Evolutionary conservation across 2,113 vertebrate genomes (phyloP), one percentile per base, ranked within the genome.

Genomic region (Delphinapterus leucas): DNA sequence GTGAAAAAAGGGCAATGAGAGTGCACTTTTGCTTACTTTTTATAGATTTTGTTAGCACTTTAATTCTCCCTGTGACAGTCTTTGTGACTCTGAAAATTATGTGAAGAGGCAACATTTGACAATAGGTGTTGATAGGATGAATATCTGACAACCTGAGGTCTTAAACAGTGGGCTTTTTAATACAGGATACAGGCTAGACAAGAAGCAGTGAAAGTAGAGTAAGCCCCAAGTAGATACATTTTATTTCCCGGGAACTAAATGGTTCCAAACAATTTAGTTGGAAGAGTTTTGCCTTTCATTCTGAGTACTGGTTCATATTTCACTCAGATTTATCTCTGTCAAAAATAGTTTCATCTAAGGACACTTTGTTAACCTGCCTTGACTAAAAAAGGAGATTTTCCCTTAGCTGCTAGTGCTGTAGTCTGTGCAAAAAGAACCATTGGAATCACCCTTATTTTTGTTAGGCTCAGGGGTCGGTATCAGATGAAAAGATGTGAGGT

Each of bases 241-340:
- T 70, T 83, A 68, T 92, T 76, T 73, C 31, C 63, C 20, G 79
- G 77, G 76, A 58, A 88, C 68, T 23, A 67, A 79, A 61, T 33
- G 36, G 6, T 82, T 92, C 38, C 68, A 92, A 58, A 87, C 18
- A 77, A 85, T 90, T 77, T 53, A 61, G n/a, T 79, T 68, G 18
- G 21, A 58, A 93, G 26, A 12, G 20, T 65, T 82, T 85, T 73
- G 26, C 18, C 79, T 93, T 94, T 90, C 36, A 38, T 89, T 88
- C 41, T 83, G n/a, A 70, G 21, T 83, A 60, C 67, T 60, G 44
- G 53, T 63, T 97, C 77, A 33, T 90, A 90, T 82, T 95, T 97
- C 76, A 95, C n/a, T 88, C 2, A 47, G 74, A 65, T 82, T 93
- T 88, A 17, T 86, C 82, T 97, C 67, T 83, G 65, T 97, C 80